Base-by-base conservation (phyloP, 2,797 vertebrate species). In the Poeciliopsis infans region DNA sequence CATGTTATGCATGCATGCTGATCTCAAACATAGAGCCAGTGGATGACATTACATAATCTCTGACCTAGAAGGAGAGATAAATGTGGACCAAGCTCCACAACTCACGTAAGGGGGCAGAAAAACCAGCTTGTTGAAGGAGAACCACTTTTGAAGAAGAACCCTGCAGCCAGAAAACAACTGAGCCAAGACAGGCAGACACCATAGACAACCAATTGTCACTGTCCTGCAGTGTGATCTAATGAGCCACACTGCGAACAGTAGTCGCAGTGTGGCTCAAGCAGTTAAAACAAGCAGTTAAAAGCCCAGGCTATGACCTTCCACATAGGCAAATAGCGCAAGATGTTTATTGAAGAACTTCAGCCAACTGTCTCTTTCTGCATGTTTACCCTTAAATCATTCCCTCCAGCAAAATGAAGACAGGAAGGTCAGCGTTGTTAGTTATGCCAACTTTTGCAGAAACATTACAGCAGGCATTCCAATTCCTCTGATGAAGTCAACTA, bases 1-100 rank as follows among this genome's bases (percentile, higher is more conserved):
- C 57, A 77, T 77, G 13, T 43, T 68, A 68, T 43, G 47, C 74
- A 74, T 74, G 83, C 69, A 31, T 76, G 78, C 28, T 74, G 23
- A 71, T 81, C 73, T 88, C 49, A 33, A 49, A 74, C 79, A 72
- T 25, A 57, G 79, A 80, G 77, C 77, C 76, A 72, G 72, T 46
- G 31, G 77, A 87, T 74, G 81, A 59, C 83, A 72, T 93, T 91
- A 90, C 87, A 87, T 92, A 91, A 93, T 78, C 20, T 47, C 80
- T 83, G 75, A 64, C 82, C 86, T 84, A 69, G 77, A 70, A 80
- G 83, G 87, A 82, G 77, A 25, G 87, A 88, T 90, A 93, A 89
- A 91, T 90, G 85, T 76, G 91, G 86, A 90, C 79, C 80, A 23
- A 80, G 80, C 86, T 82, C 41, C 77, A 15, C 25, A 78, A 85